phyloP scores from a whole-genome alignment of 2,113 vertebrate species.

The Centropristis striata region DNA sequence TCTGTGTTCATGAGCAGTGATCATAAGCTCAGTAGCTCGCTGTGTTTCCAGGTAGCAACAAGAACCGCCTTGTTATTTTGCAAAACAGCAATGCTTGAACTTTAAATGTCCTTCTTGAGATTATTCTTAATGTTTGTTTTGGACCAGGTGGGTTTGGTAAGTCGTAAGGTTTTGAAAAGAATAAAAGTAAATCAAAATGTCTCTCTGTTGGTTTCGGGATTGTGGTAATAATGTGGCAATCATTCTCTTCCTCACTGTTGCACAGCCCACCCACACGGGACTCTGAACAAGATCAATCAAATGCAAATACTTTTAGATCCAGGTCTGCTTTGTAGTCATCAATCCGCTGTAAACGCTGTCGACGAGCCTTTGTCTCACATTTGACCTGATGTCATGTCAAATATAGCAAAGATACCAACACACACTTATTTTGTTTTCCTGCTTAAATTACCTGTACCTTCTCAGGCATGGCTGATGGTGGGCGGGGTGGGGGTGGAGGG shows the following conservation, averaged over 20 bases:
- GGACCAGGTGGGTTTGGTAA: not conserved
- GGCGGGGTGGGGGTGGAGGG: not conserved
- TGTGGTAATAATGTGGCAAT: conserved; percentile 45
- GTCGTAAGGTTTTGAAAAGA: conserved; percentile 4
- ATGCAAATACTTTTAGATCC: conserved; percentile 60
- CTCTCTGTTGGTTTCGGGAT: conserved; percentile 46
- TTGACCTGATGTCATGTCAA: conserved; percentile 35
- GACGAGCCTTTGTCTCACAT: conserved; percentile 34
- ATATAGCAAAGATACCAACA: not conserved
- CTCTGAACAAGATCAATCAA: conserved; percentile 48
- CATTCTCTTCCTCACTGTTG: conserved; percentile 28
- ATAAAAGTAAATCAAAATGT: conserved; percentile 2
- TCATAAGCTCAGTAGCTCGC: conserved; percentile 13
- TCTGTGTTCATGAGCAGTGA: conserved; percentile 15
- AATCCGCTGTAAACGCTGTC: conserved; percentile 15
- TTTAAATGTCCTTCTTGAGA: conserved; percentile 1
- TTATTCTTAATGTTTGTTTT: conserved; percentile 12
- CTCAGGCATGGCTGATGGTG: conserved; percentile 7
- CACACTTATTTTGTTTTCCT: not conserved
- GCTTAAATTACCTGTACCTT: conserved; percentile 32
- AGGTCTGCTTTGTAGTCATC: conserved; percentile 46
- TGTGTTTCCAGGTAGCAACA: conserved; percentile 14
- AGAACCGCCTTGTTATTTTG: conserved; percentile 17
- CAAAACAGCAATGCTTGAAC: conserved; percentile 17
- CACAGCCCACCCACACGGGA: conserved; percentile 48